Percentiles rank a stretch among this genome's conserved stretches.
Evolutionary conservation across 1,140 invertebrate genomes (phyloP).

Genomic region (Holcopasites calliopsidis): DNA sequence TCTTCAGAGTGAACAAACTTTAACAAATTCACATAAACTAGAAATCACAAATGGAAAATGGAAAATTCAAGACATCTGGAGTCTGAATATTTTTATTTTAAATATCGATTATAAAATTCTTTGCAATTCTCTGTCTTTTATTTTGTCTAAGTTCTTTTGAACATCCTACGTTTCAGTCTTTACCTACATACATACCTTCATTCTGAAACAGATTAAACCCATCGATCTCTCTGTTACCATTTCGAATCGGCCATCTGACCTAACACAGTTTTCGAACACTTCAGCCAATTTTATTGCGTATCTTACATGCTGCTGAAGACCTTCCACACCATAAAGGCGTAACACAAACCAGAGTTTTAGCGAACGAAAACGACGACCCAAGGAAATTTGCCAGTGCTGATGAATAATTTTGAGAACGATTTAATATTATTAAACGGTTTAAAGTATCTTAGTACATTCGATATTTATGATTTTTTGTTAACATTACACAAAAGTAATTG

Average conservation of each 20-base stretch:
- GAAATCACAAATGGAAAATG: too few species aligned
- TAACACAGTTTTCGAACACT: constrained; percentile 87
- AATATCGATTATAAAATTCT: too few species aligned
- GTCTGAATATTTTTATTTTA: too few species aligned
- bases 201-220: constrained; percentile 93
- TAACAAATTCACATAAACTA: too few species aligned
- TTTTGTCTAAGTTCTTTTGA: too few species aligned
- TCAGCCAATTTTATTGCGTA: constrained; percentile 87
- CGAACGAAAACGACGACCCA: constrained; percentile 93
- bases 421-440: neutral
- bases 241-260: constrained; percentile 88
- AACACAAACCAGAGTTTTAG: constrained; percentile 97
- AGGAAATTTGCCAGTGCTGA: constrained; percentile 96
- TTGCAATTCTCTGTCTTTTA: too few species aligned
- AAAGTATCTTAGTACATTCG: neutral
- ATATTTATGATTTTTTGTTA: too few species aligned
- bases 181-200: constrained; percentile 81
- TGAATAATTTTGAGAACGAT: constrained; percentile 1
- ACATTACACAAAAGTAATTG: too few species aligned
- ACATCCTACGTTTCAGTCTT: too few species aligned
- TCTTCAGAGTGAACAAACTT: too few species aligned
- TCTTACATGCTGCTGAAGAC: constrained; percentile 89
- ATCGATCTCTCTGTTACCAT: constrained; percentile 85
- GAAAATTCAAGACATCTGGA: too few species aligned
- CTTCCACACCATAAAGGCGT: constrained; percentile 89